Evolutionary conservation across 1,140 invertebrate species (phyloP), one percentile per base, ranked within the genome.

Genomic region (Leptinotarsa undecemlineata): DNA sequence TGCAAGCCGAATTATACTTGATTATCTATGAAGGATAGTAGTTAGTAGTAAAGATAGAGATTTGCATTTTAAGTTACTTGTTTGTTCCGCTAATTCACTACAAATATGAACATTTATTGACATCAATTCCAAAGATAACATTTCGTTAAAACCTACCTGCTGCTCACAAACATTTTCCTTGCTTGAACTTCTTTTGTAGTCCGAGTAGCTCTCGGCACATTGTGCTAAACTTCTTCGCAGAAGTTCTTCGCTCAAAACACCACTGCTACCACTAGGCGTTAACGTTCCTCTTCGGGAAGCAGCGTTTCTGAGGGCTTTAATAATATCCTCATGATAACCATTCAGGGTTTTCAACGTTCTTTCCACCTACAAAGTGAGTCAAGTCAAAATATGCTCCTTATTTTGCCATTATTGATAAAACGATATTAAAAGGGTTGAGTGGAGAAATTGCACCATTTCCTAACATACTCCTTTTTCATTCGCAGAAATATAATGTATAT

Each of bases 251-350:
- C 89, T 89, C 11, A 91, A 81, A 4, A 89, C 80, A 69, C 87
- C 86, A 63, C 86, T 88, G 75, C 89, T 91, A 51, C 89, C 88
- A 20, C 90, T 88, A 14, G 90, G 88, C 11, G 89, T 89, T 48
- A 87, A 85, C 4, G 86, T 89, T 8, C 91, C 90, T 6, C 92
- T 89, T 79, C 94, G 93, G 3, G 88, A 89, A 17, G 93, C 93
- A 1, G 94, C 95, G 74, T 90, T 93, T 63, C 94, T 90, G 77
- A 98, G 83, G 13, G 94, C 95, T 82, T 96, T 94, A 64, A 98
- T 87, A 78, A 98, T 94, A 79, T 96, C 94, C 79, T 96, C 95
- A 81, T 96, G 95, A 84, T 97, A 98, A 3, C 95, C 95, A 86
- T 96, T 96, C 8, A 97, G 86, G 11, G 83, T 95, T 86, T 95